Base-by-base conservation (phyloP, 2,888 invertebrate species). In the Tricholauxania praeusta region DNA sequence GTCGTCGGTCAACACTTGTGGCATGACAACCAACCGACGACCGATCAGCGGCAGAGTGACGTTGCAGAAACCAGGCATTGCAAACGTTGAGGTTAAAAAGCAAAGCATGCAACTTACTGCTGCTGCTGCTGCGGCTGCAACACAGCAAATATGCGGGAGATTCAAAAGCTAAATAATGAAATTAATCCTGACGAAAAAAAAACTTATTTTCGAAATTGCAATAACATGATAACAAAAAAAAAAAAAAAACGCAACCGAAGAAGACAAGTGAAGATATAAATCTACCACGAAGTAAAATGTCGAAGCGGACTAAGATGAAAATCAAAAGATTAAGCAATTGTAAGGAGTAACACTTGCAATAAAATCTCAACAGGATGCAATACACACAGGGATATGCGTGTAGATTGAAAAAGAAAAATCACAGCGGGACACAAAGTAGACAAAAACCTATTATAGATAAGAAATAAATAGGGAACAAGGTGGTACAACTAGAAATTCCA, bases 101-200 rank as follows among this genome's bases (percentile, higher is more conserved):
- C 52, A 51, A 22, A 39, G 39, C 51, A 22, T 73, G 39, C 62
- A 71, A 64, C 62, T 28, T 39, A 70, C 72, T 66, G 66, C 66
- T 71, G 72, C 12, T 19, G n/a, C n/a, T n/a, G 65, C 7, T 15
- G 60, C 57, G 1, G 60, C 59, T 63, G 70, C 71, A 57, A 71
- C 65, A 78, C 71, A 52, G 68, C 65, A 78, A 79, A 78, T 82
- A 82, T 84, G 84, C 84, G 84, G 84, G 84, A 84, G 83, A 84
- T 80, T 71, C 74, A 75, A 71, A 77, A 77, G 77, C 79, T 78
- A 82, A 83, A 83, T 84, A 85, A 84, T 84, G 83, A 85, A 84
- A 85, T 84, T 85, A 85, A 84, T 85, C 85, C 85, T 83, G 85
- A 84, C 84, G 83, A 74, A 59, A 71, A 5, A 53, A 53, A 67